Evolutionary conservation across 2,888 invertebrate genomes (phyloP).

Genomic region (Embidobia sp.): DNA sequence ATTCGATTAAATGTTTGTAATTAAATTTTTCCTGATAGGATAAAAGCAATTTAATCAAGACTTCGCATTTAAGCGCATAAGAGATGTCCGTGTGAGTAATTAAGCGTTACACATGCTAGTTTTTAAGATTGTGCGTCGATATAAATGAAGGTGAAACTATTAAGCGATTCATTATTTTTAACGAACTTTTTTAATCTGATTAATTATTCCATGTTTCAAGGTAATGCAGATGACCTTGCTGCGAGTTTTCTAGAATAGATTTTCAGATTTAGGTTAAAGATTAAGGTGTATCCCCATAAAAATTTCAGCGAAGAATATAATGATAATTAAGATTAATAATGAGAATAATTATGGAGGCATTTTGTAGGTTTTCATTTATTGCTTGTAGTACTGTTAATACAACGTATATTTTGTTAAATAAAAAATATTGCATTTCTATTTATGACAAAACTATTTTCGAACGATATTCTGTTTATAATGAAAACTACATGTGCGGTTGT

Average conservation of each 20-base stretch:
- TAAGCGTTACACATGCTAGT: constrained; percentile 5
- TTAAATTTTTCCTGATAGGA: too few species aligned
- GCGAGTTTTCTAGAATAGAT: constrained; percentile 31
- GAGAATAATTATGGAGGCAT: too few species aligned
- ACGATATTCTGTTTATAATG: too few species aligned
- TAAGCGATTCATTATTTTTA: constrained; percentile 43
- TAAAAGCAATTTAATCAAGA: constrained; percentile 5
- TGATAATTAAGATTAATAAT: too few species aligned
- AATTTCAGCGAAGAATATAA: neutral
- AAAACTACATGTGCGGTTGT: too few species aligned
- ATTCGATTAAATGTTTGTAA: too few species aligned
- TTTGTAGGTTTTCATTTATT: too few species aligned
- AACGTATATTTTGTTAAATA: too few species aligned
- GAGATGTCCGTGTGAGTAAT: constrained; percentile 1
- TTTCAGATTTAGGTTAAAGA: constrained; percentile 54
- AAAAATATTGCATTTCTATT: too few species aligned
- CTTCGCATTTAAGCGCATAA: constrained; percentile 17
- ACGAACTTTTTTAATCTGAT: constrained; percentile 45
- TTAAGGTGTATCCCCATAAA: constrained; percentile 14
- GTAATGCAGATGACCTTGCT: constrained; percentile 39
- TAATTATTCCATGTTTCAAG: constrained; percentile 36
- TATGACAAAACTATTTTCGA: too few species aligned
- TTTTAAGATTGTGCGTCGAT: constrained; percentile 24
- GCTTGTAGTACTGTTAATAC: too few species aligned
- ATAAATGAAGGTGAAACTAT: constrained; percentile 32